These are phyloP conservation scores for Palythoa grandiflora DNA, from an alignment of 92 coral and sea anemone genomes.

Conservation along the genomic window DNA sequence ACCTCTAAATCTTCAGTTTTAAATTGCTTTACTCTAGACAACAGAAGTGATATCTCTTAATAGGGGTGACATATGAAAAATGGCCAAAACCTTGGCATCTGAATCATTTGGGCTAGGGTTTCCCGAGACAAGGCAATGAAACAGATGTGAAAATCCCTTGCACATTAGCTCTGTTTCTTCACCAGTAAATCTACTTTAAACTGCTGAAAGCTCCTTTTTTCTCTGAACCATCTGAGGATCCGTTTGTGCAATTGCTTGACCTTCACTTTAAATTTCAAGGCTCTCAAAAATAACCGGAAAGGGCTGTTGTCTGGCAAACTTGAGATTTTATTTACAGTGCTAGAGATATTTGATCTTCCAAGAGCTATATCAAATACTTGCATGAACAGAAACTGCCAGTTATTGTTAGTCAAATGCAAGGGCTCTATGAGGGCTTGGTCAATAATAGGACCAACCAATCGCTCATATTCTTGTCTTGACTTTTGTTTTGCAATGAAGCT, in stretches of 20 bases:
- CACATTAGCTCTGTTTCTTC: slow-evolving; percentile 58
- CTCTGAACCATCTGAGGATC: slow-evolving; percentile 59
- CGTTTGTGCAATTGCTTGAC: slow-evolving; percentile 56
- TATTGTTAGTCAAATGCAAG: slow-evolving; percentile 58
- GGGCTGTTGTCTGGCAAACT: slow-evolving; percentile 39
- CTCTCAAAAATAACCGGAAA: slow-evolving; percentile 52
- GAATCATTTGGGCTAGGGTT: slow-evolving; percentile 28
- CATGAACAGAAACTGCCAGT: slow-evolving; percentile 58
- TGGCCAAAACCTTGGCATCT: slow-evolving; percentile 8
- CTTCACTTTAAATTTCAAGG: slow-evolving; percentile 45
- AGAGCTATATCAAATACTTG: slow-evolving; percentile 40
- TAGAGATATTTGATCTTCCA: slow-evolving; percentile 48
- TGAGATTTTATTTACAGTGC: slow-evolving; percentile 39
- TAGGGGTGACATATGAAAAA: slow-evolving; percentile 15
- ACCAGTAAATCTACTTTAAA: slow-evolving; percentile 59
- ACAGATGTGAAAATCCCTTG: slow-evolving; percentile 44
- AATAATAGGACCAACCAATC: slow-evolving; percentile 52
- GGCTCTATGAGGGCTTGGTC: slow-evolving; percentile 64
- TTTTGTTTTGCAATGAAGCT: slow-evolving; percentile 58
- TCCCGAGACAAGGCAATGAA: slow-evolving; percentile 7
- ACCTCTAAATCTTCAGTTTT: slow-evolving; percentile 6
- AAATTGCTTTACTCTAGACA: slow-evolving; percentile 24
- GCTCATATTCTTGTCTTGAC: slow-evolving; percentile 63
- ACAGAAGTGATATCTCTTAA: slow-evolving; percentile 39
- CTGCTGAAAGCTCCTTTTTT: slow-evolving; percentile 30